Evolutionary conservation across 2,888 invertebrate species (phyloP).

Genomic region (Gibbula magus): DNA sequence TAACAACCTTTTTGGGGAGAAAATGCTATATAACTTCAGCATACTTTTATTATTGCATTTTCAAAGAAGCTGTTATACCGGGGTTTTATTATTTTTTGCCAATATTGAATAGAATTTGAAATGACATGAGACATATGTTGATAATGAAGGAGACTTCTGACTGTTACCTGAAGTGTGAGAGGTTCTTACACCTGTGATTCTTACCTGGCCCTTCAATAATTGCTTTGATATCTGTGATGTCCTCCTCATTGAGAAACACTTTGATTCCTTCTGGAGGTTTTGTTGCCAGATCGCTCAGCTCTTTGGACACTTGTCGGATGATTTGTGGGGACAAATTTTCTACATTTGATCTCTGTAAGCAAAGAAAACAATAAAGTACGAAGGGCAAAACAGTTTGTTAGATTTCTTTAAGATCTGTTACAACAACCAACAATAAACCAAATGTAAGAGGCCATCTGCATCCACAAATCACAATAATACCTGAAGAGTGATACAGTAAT

Average conservation of each 20-base stretch:
- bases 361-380: background rate
- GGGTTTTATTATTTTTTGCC: no score
- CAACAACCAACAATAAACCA: no score
- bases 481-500: no score
- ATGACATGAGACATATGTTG: background rate
- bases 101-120: no score
- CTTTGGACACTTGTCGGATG: constrained; percentile 89
- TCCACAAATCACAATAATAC: no score
- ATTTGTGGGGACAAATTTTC: constrained; percentile 97
- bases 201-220: constrained; percentile 91
- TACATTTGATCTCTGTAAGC: constrained; percentile 75
- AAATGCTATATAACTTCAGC: no score
- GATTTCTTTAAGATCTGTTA: no score
- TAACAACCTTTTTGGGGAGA: no score
- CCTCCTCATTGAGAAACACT: constrained; percentile 91
- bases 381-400: no score
- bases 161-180: background rate
- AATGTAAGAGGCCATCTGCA: no score
- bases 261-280: constrained; percentile 93
- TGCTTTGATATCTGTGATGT: constrained; percentile 95
- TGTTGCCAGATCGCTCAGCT: constrained; percentile 88
- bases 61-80: no score
- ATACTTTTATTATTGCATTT: no score
- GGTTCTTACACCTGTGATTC: constrained; percentile 35
- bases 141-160: background rate